Conservation (phyloP, 2,888 invertebrate genomes). For the Ophonus ardosiacus region DNA sequence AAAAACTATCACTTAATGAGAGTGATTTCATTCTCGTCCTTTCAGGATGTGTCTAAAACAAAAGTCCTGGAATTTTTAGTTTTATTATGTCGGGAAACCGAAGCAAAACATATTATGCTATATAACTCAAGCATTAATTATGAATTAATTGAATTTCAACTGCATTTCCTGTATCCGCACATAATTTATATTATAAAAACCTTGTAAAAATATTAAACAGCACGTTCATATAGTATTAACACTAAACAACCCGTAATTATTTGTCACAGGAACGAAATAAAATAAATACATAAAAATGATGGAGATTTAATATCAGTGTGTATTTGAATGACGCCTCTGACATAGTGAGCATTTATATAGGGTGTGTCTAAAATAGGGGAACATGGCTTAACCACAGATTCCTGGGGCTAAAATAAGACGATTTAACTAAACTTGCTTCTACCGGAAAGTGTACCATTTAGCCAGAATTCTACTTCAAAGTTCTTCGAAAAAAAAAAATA, state of each 20-base stretch:
- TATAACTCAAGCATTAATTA: constrained; percentile 58
- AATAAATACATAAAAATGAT: no score
- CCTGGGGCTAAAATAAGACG: no score
- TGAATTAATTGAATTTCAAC: constrained; percentile 63
- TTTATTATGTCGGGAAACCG: constrained; percentile 55
- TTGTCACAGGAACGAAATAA: no score
- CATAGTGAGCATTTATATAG: no score
- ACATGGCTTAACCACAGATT: no score
- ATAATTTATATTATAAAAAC: constrained; percentile 62
- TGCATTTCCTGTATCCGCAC: constrained; percentile 62
- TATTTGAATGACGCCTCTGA: no score
- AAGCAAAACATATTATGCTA: constrained; percentile 56
- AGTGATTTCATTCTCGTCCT: constrained; percentile 4
- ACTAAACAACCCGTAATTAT: not conserved
- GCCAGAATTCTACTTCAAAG: no score
- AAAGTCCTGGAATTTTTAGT: constrained; percentile 42
- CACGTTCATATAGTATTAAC: constrained; percentile 28
- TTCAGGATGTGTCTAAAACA: constrained; percentile 34
- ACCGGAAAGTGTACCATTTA: no score
- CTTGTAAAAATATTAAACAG: constrained; percentile 46
- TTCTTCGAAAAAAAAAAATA: no score
- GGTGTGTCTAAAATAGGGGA: no score
- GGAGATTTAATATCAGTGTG: no score
- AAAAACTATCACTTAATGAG: not conserved
- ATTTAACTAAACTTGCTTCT: no score